Conservation (phyloP, 2,797 vertebrate species). For the Mus minutoides region DNA sequence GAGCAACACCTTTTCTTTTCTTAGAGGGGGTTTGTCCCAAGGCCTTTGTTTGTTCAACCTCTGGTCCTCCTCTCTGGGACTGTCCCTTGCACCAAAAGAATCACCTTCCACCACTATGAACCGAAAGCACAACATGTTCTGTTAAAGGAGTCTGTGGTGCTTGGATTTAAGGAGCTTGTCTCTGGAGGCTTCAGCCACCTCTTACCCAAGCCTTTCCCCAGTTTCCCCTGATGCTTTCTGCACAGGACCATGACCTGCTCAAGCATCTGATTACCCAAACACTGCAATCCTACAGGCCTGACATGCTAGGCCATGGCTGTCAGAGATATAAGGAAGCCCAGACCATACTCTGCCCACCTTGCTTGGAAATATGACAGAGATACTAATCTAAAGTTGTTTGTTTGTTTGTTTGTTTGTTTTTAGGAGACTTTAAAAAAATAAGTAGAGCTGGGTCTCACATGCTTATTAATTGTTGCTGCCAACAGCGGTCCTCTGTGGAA, state of each 20-base stretch:
- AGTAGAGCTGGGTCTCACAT: not conserved
- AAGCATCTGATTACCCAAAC: not conserved
- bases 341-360: not conserved
- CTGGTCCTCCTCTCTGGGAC: not conserved
- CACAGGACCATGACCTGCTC: not conserved
- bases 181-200: not conserved
- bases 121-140: rapidly evolving
- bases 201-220: not conserved
- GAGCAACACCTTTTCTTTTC: not conserved
- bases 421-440: slow-evolving; percentile 43
- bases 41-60: not conserved
- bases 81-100: not conserved
- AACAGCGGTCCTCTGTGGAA: slow-evolving; percentile 68
- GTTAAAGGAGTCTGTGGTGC: rapidly evolving
- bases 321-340: not conserved
- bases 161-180: rapidly evolving
- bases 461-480: slow-evolving; percentile 64
- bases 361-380: slow-evolving; percentile 29
- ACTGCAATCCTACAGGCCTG: not conserved
- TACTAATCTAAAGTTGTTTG: slow-evolving; percentile 38
- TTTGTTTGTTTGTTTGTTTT: not conserved
- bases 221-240: not conserved
- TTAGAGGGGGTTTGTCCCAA: not conserved
- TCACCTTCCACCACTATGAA: not conserved
- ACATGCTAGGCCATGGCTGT: not conserved